These are phyloP conservation scores for Tortricodes alternella DNA, from an alignment of 2,888 invertebrate genomes.

Conservation along the genomic window DNA sequence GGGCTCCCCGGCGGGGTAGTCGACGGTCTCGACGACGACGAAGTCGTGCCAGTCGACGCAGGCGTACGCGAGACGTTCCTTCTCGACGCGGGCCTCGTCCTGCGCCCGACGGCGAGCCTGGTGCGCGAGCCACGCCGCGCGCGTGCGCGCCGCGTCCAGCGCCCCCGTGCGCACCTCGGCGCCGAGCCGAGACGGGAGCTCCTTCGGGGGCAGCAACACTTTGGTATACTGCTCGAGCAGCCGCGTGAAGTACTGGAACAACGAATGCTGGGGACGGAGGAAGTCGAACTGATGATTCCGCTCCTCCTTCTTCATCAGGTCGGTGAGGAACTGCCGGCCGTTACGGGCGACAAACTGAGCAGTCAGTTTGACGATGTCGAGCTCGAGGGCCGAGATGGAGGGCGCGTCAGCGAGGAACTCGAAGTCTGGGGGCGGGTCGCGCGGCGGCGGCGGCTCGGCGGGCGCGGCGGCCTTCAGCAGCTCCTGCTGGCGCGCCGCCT, in stretches of 20 bases:
- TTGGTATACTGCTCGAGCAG: slow-evolving; percentile 99
- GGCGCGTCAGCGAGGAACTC: slow-evolving; percentile 99
- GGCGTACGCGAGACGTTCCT: slow-evolving; percentile 97
- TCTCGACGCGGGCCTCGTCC: slow-evolving; percentile 97
- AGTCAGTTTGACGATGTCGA: slow-evolving; percentile 98
- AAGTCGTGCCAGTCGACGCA: slow-evolving; percentile 99
- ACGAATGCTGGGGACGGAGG: slow-evolving; percentile 97
- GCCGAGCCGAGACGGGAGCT: slow-evolving; percentile 89
- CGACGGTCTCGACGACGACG: slow-evolving; percentile 99
- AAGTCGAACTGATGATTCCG: slow-evolving; percentile 99
- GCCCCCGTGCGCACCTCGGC: slow-evolving; percentile 88
- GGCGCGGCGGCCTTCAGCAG: slow-evolving; percentile 93
- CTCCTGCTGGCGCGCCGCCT: slow-evolving; percentile 94
- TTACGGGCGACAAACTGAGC: slow-evolving; percentile 99
- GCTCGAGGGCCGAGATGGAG: slow-evolving; percentile 97
- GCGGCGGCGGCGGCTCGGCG: slow-evolving; percentile 93
- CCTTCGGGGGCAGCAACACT: slow-evolving; percentile 97
- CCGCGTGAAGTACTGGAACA: slow-evolving; percentile 99
- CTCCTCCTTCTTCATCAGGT: slow-evolving; percentile 99
- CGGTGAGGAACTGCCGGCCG: slow-evolving; percentile 98
- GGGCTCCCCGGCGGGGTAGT: slow-evolving; percentile 97
- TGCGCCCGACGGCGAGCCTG: slow-evolving; percentile 95
- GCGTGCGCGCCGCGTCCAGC: slow-evolving; percentile 94
- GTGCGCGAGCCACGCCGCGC: slow-evolving; percentile 98
- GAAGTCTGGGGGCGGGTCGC: slow-evolving; percentile 95